Evolutionary conservation across 2,797 vertebrate species (phyloP), one percentile per base, ranked within the genome.

Genomic region (Peromyscus nudipes): DNA sequence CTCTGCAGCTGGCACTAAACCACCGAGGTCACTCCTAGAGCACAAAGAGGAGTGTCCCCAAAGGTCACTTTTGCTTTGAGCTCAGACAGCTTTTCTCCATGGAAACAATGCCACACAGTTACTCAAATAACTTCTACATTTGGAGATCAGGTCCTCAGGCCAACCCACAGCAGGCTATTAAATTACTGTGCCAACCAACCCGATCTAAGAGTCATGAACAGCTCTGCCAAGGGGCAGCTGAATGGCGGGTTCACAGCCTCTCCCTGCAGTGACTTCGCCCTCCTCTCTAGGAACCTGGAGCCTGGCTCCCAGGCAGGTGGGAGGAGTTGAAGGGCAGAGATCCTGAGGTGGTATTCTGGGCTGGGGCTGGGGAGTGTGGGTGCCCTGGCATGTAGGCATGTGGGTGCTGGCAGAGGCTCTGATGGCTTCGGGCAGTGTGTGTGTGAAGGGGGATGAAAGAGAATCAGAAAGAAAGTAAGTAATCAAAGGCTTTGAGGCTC

Each of bases 1-100:
- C 69, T 46, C 57, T 34, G 89, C 71, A 52, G 6, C 9, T 40
- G 83, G 57, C 52, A 62, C 92, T 92, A 80, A 89, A 91, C 87
- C 96, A 10, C 87, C 75, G 87, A 94, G 84, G 80, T 88, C 57
- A 5, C 9, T 9, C 71, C 13, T 13, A 34, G 87, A 85, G 46
- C 92, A 60, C 71, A 75, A 69, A 92, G 37, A 25, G 89, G 52
- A 81, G 37, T 86, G 89, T 84, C 29, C 40, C 71, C 60, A 64
- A 84, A 91, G 95, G 75, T 95, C 87, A 75, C 76, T 80, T 60
- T 88, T 60, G 62, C 90, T 94, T 73, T 95, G 79, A 43, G 76
- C 17, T 85, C 62, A 73, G 52, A 90, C 40, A 55, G 40, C 62
- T 76, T 92, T 96, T 93, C 89, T 95, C 80, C 81, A 34, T 34